phyloP scores from a whole-genome alignment of 2,113 vertebrate species.

The Elaphurus davidianus region DNA sequence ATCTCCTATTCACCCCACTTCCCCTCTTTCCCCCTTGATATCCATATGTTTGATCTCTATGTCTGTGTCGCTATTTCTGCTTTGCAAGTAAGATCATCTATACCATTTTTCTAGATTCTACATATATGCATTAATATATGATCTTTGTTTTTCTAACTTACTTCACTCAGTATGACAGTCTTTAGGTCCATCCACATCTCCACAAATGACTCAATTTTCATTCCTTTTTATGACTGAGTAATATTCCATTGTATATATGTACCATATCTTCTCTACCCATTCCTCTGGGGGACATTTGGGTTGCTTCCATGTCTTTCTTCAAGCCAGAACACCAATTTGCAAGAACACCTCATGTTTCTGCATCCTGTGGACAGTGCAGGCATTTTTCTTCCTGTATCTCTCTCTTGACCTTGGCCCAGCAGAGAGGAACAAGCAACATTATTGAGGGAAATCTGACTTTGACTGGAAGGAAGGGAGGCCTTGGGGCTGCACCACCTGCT shows the following conservation, averaged over 20 bases:
- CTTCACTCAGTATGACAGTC: background rate
- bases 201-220: background rate
- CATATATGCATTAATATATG: background rate
- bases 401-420: background rate
- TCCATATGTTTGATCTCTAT: background rate
- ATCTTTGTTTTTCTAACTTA: background rate
- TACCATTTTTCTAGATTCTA: background rate
- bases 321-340: background rate
- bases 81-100: background rate
- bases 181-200: background rate
- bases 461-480: background rate
- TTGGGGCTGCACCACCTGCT: accelerated
- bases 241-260: background rate
- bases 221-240: background rate
- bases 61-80: background rate
- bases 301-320: background rate
- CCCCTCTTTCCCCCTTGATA: background rate
- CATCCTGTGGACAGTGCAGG: background rate
- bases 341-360: background rate
- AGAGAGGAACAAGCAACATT: background rate
- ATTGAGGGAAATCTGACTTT: background rate
- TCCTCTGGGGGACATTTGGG: background rate
- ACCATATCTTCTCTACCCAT: background rate
- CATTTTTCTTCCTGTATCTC: background rate
- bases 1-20: background rate